Evolutionary conservation across 2,113 vertebrate species (phyloP).

Genomic region (Garra rufa): DNA sequence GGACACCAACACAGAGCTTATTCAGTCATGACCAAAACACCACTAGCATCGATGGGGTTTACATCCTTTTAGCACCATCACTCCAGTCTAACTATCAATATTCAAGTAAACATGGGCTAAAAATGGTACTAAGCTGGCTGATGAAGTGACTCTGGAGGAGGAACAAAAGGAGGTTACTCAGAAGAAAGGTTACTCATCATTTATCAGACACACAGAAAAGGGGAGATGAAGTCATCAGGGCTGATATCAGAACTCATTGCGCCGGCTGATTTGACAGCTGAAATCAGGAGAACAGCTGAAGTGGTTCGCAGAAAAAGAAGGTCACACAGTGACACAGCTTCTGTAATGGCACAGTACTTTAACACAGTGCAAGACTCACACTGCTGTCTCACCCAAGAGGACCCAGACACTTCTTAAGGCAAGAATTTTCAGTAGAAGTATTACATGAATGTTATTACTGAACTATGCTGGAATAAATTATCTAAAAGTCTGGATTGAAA

Average conservation of each 20-base stretch:
- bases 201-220: constrained; percentile 6
- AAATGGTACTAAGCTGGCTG: background rate
- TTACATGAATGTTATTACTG: background rate
- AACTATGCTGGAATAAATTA: background rate
- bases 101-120: background rate
- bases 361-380: background rate
- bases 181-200: constrained; percentile 16
- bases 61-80: background rate
- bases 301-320: constrained; percentile 17
- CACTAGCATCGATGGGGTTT: background rate
- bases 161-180: background rate
- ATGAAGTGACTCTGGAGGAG: background rate
- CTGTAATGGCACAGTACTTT: background rate
- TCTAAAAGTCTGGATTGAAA: constrained; percentile 2
- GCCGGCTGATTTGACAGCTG: constrained; percentile 13
- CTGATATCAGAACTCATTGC: background rate
- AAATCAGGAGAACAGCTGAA: constrained; percentile 24
- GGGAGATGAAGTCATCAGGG: background rate
- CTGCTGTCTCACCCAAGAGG: background rate
- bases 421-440: background rate
- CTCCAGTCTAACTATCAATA: background rate
- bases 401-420: constrained; percentile 51
- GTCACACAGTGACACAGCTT: constrained; percentile 9
- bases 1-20: background rate
- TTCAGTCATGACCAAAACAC: background rate